phyloP scores from a whole-genome alignment of 1,140 invertebrate genomes.

The Asbolus verrucosus region DNA sequence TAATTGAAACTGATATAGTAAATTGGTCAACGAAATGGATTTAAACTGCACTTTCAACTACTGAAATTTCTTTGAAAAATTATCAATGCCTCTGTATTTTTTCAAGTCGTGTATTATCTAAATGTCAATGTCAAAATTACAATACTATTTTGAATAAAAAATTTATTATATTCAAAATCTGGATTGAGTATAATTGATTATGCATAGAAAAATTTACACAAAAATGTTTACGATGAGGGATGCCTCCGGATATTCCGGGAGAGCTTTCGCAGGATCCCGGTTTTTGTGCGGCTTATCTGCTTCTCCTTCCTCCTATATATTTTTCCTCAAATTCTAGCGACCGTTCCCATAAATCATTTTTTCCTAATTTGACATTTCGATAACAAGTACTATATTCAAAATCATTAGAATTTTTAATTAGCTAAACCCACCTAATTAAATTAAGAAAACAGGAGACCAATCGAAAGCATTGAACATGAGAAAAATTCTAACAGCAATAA shows the following conservation, averaged over 20 bases:
- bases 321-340: slow-evolving; percentile 11
- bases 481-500: too few relatives aligned
- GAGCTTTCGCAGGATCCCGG: slow-evolving; percentile 24
- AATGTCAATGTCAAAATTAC: slow-evolving; percentile 38
- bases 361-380: slow-evolving; percentile 21
- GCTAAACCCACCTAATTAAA: too few relatives aligned
- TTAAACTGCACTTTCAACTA: slow-evolving; percentile 13
- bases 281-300: slow-evolving; percentile 29
- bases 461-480: too few relatives aligned
- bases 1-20: background rate
- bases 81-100: slow-evolving; percentile 28
- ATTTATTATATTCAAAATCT: slow-evolving; percentile 35
- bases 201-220: slow-evolving; percentile 39
- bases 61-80: background rate
- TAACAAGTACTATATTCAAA: background rate
- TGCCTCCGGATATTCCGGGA: slow-evolving; percentile 30
- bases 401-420: slow-evolving; percentile 13
- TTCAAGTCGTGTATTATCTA: slow-evolving; percentile 29
- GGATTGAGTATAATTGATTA: slow-evolving; percentile 38
- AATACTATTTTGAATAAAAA: slow-evolving; percentile 35
- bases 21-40: background rate
- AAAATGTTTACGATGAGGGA: slow-evolving; percentile 37
- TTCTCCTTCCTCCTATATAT: slow-evolving; percentile 14
- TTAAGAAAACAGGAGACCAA: too few relatives aligned
- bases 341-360: slow-evolving; percentile 20